Conservation (phyloP, 2,797 vertebrate genomes). For the Acanthurus tractus region DNA sequence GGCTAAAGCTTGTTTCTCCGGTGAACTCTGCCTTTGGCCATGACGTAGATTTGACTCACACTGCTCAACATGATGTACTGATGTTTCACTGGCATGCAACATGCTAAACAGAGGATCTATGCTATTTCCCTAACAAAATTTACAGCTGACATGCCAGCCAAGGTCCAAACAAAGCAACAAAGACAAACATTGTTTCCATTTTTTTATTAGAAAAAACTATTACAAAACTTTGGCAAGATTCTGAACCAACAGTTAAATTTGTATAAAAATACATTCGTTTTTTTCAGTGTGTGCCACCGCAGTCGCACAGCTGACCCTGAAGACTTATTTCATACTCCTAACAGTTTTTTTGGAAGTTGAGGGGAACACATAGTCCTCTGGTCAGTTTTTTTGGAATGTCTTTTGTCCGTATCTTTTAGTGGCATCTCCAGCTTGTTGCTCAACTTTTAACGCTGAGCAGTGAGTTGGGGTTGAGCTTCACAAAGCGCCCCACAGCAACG, state of each 20-base stretch:
- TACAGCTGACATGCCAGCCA: neutral
- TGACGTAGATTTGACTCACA: constrained; percentile 51
- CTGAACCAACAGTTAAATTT: constrained; percentile 67
- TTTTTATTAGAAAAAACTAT: constrained; percentile 80
- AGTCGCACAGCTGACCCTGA: constrained; percentile 78
- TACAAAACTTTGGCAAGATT: constrained; percentile 79
- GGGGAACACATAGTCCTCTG: constrained; percentile 62
- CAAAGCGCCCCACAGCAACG: constrained; percentile 25
- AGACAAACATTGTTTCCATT: constrained; percentile 33
- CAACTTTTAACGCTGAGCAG: constrained; percentile 40
- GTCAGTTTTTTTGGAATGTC: constrained; percentile 84
- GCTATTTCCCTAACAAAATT: neutral
- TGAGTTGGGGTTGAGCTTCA: constrained; percentile 39
- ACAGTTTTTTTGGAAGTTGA: constrained; percentile 74
- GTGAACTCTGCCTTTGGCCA: constrained; percentile 49
- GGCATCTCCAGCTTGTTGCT: constrained; percentile 74
- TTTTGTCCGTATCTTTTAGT: constrained; percentile 71
- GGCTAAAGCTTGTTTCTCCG: constrained; percentile 13
- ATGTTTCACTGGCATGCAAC: constrained; percentile 26
- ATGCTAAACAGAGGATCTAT: neutral
- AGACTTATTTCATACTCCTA: constrained; percentile 57
- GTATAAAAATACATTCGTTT: constrained; percentile 84
- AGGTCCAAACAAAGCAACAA: constrained; percentile 35
- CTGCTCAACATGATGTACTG: constrained; percentile 52
- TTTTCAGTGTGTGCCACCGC: constrained; percentile 64